Evolutionary conservation across 2,888 invertebrate genomes (phyloP), one percentile per base, ranked within the genome.

Genomic region (Oligia fasciuncula): DNA sequence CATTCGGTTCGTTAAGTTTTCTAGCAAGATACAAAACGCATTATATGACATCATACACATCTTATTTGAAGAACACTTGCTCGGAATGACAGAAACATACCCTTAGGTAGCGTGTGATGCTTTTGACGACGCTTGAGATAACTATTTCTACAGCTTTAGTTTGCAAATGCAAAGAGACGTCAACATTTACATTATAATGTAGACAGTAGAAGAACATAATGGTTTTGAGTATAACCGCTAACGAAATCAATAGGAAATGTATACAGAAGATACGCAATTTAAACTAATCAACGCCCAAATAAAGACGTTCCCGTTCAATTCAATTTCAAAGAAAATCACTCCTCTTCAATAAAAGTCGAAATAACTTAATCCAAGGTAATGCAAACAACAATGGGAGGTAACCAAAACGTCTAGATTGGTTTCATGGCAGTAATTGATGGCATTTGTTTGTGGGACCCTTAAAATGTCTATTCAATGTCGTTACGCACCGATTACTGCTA

Each of bases 401-500:
- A 73, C 79, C 70, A 76, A 84, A 81, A 66, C 63, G 51, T 75
- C 85, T 77, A 80, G 75, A 86, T 88, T 87, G 82, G 72, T 85
- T 82, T 71, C 40, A 67, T 63, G 78, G 71, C n/a, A 77, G 85
- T 85, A 88, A 90, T 87, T 90, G 83, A 90, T 90, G 84, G 84
- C 76, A 87, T 90, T 90, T 89, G 88, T 89, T 90, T 89, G 89
- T 84, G 76, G 74, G 73, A 67, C 66, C 86, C 79, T 81, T 83
- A 87, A 88, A 89, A 87, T 74, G 79, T 85, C 88, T 74, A 87
- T 88, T 87, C 89, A 87, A 90, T 87, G 85, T 80, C 79, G 87
- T 82, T 88, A 83, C 87, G 87, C 73, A 80, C 60, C 84, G 83
- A 83, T 87, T 81, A 86, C 84, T 62, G 74, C 43, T 14, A 73